Percentiles rank a stretch among this genome's conserved stretches.
Conservation (phyloP, 2,113 vertebrate species). For the Tonatia bakeri region DNA sequence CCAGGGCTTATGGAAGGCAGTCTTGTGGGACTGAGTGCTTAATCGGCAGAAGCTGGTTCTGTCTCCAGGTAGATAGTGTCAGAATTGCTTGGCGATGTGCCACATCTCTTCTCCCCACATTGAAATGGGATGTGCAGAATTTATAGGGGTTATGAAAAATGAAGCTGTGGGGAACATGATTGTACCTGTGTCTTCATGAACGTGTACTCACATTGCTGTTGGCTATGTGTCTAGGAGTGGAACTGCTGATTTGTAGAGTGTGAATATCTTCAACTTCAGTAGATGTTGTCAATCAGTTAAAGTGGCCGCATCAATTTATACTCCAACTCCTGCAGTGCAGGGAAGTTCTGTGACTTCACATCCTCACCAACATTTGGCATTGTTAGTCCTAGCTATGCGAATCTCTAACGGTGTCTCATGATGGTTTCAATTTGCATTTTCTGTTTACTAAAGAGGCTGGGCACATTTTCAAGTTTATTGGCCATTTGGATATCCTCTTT, state of each 20-base stretch:
- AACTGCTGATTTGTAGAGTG: neutral
- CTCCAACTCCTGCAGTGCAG: neutral
- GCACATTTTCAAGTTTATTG: neutral
- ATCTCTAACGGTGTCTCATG: neutral
- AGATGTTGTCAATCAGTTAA: neutral
- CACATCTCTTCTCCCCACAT: neutral
- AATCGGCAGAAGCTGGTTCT: neutral
- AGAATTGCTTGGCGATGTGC: neutral
- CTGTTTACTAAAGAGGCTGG: neutral
- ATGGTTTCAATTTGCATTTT: neutral
- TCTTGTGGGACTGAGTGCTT: neutral
- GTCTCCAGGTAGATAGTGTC: neutral
- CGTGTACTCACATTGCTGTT: neutral
- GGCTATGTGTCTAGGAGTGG: neutral
- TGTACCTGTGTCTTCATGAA: neutral
- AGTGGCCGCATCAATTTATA: neutral
- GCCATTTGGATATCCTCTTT: neutral
- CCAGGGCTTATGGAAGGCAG: neutral
- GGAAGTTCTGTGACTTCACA: neutral
- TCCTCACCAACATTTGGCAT: neutral
- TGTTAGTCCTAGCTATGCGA: neutral
- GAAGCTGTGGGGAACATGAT: neutral
- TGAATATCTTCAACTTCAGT: neutral
- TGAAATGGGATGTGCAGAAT: neutral
- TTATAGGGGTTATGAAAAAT: neutral